Evolutionary conservation across 2,113 vertebrate genomes (phyloP).

Genomic region (Alligator sinensis): DNA sequence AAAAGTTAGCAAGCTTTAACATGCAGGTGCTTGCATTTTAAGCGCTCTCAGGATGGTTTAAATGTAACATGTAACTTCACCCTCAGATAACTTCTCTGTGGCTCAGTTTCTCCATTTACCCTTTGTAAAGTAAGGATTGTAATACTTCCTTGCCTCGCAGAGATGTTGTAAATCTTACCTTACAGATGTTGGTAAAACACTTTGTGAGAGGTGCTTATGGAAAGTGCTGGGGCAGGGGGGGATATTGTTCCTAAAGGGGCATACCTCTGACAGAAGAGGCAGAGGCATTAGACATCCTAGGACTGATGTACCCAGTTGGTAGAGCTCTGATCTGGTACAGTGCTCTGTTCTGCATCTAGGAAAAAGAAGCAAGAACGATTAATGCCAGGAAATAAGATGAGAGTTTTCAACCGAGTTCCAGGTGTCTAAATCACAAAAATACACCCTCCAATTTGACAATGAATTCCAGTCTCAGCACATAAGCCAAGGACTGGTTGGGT

Average conservation of each 20-base stretch:
- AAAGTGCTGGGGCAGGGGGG: not conserved
- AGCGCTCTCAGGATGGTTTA: no score
- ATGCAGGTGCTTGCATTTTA: no score
- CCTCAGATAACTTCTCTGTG: not conserved
- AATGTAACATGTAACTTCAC: no score
- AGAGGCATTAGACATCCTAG: not conserved
- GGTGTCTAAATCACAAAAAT: not conserved
- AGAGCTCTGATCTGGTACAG: not conserved
- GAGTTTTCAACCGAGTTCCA: not conserved
- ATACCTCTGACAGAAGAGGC: not conserved
- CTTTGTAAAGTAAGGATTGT: not conserved
- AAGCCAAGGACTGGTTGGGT: accelerated
- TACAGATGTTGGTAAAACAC: not conserved
- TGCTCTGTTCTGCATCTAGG: not conserved
- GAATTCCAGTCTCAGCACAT: not conserved
- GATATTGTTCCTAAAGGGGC: not conserved
- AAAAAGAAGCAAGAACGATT: accelerated
- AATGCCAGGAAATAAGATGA: not conserved
- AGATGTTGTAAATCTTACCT: not conserved
- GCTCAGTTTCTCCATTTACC: not conserved
- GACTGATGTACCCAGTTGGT: not conserved
- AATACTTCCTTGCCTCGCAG: not conserved
- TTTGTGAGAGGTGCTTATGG: not conserved
- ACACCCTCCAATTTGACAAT: accelerated
- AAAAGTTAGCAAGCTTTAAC: no score